Conservation (phyloP, 1,140 invertebrate genomes). For the Cyrtorhinus lividipennis region DNA sequence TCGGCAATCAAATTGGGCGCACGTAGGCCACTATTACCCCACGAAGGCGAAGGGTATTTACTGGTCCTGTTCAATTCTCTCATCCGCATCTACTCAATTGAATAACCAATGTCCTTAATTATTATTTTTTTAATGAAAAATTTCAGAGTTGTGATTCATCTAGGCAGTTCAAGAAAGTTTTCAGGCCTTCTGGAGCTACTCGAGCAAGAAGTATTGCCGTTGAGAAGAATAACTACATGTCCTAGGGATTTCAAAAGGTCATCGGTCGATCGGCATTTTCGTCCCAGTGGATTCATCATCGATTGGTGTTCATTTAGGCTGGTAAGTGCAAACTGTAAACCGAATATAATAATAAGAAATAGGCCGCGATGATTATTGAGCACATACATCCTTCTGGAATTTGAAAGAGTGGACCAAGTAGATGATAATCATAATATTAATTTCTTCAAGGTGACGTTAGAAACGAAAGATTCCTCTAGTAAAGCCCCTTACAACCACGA, state of each 20-base stretch:
- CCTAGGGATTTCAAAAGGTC: constrained; percentile 69
- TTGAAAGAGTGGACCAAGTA: no score
- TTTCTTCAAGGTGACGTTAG: background rate
- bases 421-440: no score
- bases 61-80: background rate
- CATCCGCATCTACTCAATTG: no score
- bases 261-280: constrained; percentile 66
- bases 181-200: constrained; percentile 55
- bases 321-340: constrained; percentile 38
- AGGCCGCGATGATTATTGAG: no score
- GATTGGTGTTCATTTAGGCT: constrained; percentile 83
- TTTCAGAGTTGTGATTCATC: constrained; percentile 63
- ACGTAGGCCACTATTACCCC: constrained; percentile 59
- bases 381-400: no score
- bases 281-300: constrained; percentile 55
- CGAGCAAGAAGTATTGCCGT: constrained; percentile 64
- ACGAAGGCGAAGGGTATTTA: constrained; percentile 65
- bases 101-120: no score
- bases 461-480: background rate
- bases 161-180: constrained; percentile 60
- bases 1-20: constrained; percentile 71
- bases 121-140: no score
- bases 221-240: constrained; percentile 58
- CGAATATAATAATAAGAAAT: no score
- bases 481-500: background rate